phyloP scores from a whole-genome alignment of 2,113 vertebrate species.

The Verasper variegatus region DNA sequence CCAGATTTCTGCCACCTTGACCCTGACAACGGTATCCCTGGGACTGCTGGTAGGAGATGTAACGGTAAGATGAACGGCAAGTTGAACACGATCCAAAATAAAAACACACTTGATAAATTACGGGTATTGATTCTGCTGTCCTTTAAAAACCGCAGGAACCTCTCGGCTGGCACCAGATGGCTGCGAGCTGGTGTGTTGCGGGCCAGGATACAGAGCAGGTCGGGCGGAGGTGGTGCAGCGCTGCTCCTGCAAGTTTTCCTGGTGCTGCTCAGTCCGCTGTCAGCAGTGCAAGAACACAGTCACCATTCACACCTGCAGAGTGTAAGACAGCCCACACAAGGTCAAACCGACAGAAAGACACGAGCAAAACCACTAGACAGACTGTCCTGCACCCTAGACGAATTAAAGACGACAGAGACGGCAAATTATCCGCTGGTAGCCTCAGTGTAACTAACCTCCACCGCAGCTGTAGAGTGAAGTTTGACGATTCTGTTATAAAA shows the following conservation, averaged over 20 bases:
- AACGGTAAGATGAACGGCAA: slow-evolving; percentile 66
- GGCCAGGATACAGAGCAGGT: slow-evolving; percentile 77
- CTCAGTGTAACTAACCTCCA: neutral
- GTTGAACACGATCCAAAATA: neutral
- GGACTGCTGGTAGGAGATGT: slow-evolving; percentile 79
- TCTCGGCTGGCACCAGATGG: slow-evolving; percentile 77
- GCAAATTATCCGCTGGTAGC: neutral
- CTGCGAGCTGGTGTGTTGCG: slow-evolving; percentile 84
- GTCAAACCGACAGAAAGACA: slow-evolving; percentile 16
- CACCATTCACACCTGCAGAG: slow-evolving; percentile 81
- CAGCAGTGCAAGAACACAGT: slow-evolving; percentile 82
- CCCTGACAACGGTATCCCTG: slow-evolving; percentile 72
- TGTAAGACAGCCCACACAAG: slow-evolving; percentile 41
- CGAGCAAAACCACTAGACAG: slow-evolving; percentile 31
- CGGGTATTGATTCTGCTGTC: neutral
- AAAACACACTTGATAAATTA: neutral
- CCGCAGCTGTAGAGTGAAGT: neutral
- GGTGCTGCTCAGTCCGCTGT: slow-evolving; percentile 84
- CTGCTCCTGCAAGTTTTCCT: slow-evolving; percentile 84
- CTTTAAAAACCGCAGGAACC: slow-evolving; percentile 61
- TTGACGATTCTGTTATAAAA: slow-evolving; percentile 28
- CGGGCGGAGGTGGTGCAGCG: slow-evolving; percentile 80
- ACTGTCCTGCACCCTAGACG: slow-evolving; percentile 14
- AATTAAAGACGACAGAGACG: slow-evolving; percentile 9
- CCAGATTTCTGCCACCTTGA: slow-evolving; percentile 82